Evolutionary conservation across 1,140 invertebrate species (phyloP), one percentile per base, ranked within the genome.

Genomic region (Temnothorax nylanderi): DNA sequence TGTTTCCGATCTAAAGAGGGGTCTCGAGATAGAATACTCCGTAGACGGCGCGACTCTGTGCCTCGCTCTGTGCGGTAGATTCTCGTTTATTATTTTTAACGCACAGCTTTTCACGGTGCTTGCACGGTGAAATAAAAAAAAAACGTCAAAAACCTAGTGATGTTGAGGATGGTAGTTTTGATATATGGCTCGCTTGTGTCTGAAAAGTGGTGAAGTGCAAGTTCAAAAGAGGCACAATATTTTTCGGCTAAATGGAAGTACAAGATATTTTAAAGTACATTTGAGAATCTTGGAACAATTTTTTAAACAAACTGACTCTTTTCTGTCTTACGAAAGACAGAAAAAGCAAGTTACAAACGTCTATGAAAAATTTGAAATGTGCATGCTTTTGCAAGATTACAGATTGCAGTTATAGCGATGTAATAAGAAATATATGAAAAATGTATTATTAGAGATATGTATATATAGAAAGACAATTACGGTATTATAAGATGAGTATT

Each of bases 61-160:
- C 54, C 18, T 11, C 37, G 37, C 21, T 41, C 49, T 37, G 54
- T 47, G 54, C 54, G n/a, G 51, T 75, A 37, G 69, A 84, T 84
- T 75, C 69, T 75, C 54, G 69, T 84, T 84, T 84, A 84, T 84
- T 84, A 84, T 84, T 75, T 84, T 62, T 84, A 84, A 84, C 69
- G 80, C 67, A 60, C 67, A 34, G 78, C 54, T 84, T 84, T 84
- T 75, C 32, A 47, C 37, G 34, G 26, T 82, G 51, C 54, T 74
- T 74, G 41, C 13, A 26, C 80, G 51, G 21, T 8, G 21, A 47
- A 60, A 65, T 47, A 26, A 82, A 58, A 82, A 84, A 37, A 64
- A 32, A 26, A 62, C 26, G 4, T 84, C 54, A 62, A 74, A 84
- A 84, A 49, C n/a, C 80, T 47, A 49, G 41, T 49, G 54, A 84